Percentiles rank a stretch among this genome's conserved stretches.
These are phyloP conservation scores for Chlorodrepanis virens DNA, from an alignment of 2,113 vertebrate genomes.

Conservation along the genomic window DNA sequence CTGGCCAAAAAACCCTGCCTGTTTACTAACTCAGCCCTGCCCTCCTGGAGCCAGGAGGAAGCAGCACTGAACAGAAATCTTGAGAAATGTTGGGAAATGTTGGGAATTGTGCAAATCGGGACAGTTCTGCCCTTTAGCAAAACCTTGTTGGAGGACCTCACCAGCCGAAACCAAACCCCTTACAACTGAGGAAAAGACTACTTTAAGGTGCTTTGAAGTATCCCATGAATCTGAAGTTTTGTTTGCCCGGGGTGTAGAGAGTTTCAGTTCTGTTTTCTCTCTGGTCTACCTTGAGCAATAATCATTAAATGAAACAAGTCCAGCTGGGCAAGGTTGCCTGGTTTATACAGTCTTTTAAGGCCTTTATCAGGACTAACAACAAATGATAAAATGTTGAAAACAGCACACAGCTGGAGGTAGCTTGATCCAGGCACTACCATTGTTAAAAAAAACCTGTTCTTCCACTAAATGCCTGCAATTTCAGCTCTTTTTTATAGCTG, in stretches of 20 bases:
- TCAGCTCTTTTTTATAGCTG: not conserved
- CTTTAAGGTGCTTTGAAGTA: accelerated
- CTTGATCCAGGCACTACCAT: not conserved
- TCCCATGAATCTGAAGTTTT: not conserved
- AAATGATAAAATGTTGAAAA: not conserved
- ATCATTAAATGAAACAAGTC: not conserved
- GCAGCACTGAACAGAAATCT: not conserved
- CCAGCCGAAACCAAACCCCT: not conserved
- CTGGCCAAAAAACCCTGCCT: not conserved
- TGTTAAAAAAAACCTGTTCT: not conserved
- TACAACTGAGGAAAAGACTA: not conserved
- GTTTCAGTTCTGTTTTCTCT: not conserved
- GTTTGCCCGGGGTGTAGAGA: not conserved
- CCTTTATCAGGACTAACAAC: not conserved
- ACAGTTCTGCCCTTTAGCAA: not conserved
- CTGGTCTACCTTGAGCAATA: not conserved
- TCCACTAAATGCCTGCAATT: not conserved
- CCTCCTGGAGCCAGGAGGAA: not conserved
- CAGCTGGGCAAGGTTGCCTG: not conserved
- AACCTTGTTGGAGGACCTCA: not conserved
- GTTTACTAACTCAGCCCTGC: not conserved
- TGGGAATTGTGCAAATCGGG: not conserved
- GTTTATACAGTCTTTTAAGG: not conserved
- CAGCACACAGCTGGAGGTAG: not conserved
- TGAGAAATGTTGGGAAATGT: not conserved